A percentile compares a stretch with the other conserved stretches of the same genome.
Evolutionary conservation across 2,888 invertebrate species (phyloP).

Genomic region (Endotricha flammealis): DNA sequence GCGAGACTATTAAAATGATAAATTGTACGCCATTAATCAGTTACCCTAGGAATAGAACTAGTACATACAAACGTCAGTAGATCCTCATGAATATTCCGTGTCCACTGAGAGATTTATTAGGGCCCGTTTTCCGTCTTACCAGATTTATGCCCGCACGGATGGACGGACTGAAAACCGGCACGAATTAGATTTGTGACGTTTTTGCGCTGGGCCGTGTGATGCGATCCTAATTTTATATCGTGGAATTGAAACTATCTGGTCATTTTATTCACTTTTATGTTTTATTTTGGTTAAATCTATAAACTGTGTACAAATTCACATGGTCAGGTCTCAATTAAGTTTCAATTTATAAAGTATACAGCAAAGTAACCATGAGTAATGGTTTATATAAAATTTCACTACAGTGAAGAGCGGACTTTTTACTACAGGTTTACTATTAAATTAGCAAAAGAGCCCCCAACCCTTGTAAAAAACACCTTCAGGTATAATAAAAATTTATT

Average conservation of each 20-base stretch:
- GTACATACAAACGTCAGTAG: slow-evolving; percentile 6
- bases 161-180: slow-evolving; percentile 13
- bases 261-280: not conserved
- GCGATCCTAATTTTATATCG: slow-evolving; percentile 14
- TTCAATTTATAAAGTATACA: too few species aligned
- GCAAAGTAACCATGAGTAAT: too few species aligned
- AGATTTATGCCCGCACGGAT: slow-evolving; percentile 29
- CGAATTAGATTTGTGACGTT: slow-evolving; percentile 29
- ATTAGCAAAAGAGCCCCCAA: too few species aligned
- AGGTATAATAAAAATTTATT: too few species aligned
- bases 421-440: too few species aligned
- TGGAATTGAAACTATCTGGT: slow-evolving; percentile 1
- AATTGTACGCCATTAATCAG: not conserved
- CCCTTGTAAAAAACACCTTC: too few species aligned
- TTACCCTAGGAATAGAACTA: not conserved
- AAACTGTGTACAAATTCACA: too few species aligned
- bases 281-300: too few species aligned
- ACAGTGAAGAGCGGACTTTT: too few species aligned
- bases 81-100: slow-evolving; percentile 36
- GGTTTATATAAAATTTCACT: too few species aligned
- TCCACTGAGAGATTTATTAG: slow-evolving; percentile 32
- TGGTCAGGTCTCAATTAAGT: too few species aligned
- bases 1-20: too few species aligned
- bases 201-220: slow-evolving; percentile 16
- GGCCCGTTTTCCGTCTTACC: slow-evolving; percentile 30